Base-by-base conservation (phyloP, 2,797 vertebrate genomes). In the Pachyuromys duprasi region DNA sequence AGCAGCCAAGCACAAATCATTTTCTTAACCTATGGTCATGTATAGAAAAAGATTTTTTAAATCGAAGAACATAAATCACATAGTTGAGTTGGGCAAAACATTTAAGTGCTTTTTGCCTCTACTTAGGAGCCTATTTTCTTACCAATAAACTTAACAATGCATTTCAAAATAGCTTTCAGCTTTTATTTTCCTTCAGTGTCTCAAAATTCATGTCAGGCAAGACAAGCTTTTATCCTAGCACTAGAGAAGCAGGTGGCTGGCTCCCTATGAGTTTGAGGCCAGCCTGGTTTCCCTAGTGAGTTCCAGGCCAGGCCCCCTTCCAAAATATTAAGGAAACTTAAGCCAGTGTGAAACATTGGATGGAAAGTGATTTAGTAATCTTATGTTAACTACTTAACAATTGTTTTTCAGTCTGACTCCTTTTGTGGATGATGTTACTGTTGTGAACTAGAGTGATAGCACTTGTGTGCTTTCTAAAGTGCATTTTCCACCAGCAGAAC, bases 151-250 rank as follows among this genome's bases (percentile, higher is more conserved):
- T 53, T 94, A 62, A 65, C 42, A 87, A 0, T 88, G 70, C 70
- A 90, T 89, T 95, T 91, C 36, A 67, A 86, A 95, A 55, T 55
- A 86, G n/a, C 92, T 80, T 87, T 42, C 55, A 96, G 89, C 79
- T 95, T 93, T 95, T n/a, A 65, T 90, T 90, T 95, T 87, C 14
- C 79, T 94, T 94, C 76, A 84, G n/a, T 88, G 84, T 95, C 39
- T 93, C 28, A 49, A 65, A 70, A 70, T 53, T 93, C 33, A 89
- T 81, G 22, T 49, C 63, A 53, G 63, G 20, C 45, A 65, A 67
- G 11, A 6, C 8, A 67, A 24, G 2, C 42, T 8, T 45, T 65
- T 49, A 22, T n/a, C 28, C 17, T 31, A 26, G 11, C 42, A 53
- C 45, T n/a, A 53, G 83, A 53, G 63, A 45, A 45, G 80, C 36